Evolutionary conservation across 2,888 invertebrate genomes (phyloP).

Genomic region (Teleiodes luculella): DNA sequence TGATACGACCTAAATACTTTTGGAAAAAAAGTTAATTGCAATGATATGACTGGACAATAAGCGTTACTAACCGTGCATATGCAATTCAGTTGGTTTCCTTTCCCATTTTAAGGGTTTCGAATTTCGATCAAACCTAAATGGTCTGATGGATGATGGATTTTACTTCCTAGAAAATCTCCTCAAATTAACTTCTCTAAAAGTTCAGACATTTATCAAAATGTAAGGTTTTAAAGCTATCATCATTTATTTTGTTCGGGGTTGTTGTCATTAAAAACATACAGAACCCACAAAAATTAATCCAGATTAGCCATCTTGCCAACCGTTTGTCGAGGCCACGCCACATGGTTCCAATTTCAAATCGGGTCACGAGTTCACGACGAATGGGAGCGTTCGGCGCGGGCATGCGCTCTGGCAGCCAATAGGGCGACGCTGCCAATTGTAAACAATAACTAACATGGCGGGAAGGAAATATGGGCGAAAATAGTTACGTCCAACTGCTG

Average conservation of each 20-base stretch:
- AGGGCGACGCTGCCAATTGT: conserved; percentile 5
- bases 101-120: too few species aligned
- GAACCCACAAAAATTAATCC: background rate
- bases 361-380: conserved; percentile 19
- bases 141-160: too few species aligned
- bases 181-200: too few species aligned
- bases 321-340: background rate
- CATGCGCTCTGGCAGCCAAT: conserved; percentile 13
- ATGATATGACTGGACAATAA: too few species aligned
- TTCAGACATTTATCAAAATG: too few species aligned
- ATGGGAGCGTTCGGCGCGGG: conserved; percentile 7
- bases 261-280: background rate
- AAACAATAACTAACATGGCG: conserved; percentile 17
- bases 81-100: too few species aligned
- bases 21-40: too few species aligned
- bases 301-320: conserved; percentile 1
- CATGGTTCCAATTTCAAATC: conserved; percentile 20
- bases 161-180: too few species aligned
- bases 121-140: too few species aligned
- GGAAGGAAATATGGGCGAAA: conserved; percentile 2
- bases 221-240: background rate
- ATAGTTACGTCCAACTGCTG: background rate
- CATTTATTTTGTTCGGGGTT: too few species aligned
- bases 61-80: too few species aligned
- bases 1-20: too few species aligned